phyloP scores from a whole-genome alignment of 2,113 vertebrate genomes.

The Regulus satrapa region DNA sequence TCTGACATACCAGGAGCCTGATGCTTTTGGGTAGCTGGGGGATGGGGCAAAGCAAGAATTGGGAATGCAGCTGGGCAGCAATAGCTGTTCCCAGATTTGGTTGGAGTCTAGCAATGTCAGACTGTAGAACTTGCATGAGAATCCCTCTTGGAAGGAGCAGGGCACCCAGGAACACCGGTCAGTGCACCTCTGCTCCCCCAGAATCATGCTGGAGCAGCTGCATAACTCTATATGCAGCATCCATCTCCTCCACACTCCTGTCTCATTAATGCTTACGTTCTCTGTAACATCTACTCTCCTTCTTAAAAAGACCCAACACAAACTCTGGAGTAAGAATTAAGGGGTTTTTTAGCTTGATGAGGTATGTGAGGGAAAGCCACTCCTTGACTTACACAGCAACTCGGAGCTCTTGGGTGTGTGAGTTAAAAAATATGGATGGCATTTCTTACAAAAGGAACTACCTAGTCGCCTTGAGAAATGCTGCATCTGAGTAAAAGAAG shows the following conservation, averaged over 20 bases:
- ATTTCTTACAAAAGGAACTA: background rate
- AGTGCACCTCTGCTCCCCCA: background rate
- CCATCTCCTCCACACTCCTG: background rate
- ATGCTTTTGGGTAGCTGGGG: background rate
- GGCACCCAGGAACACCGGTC: background rate
- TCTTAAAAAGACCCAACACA: background rate
- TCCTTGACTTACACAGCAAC: background rate
- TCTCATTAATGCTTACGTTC: background rate
- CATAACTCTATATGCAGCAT: background rate
- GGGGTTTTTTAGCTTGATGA: background rate
- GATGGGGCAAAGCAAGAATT: background rate
- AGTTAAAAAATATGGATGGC: background rate
- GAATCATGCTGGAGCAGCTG: background rate
- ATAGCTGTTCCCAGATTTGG: background rate
- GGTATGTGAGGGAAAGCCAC: background rate
- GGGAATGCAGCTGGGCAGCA: background rate
- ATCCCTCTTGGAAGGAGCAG: background rate
- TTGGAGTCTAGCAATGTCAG: background rate
- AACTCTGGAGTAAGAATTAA: background rate
- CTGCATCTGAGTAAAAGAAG: background rate
- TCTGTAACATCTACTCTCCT: background rate
- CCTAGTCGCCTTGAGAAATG: background rate
- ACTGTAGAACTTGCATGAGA: background rate
- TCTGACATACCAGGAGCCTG: background rate
- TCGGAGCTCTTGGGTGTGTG: background rate